phyloP scores from a whole-genome alignment of 2,113 vertebrate species.

The Barnardius zonarius region DNA sequence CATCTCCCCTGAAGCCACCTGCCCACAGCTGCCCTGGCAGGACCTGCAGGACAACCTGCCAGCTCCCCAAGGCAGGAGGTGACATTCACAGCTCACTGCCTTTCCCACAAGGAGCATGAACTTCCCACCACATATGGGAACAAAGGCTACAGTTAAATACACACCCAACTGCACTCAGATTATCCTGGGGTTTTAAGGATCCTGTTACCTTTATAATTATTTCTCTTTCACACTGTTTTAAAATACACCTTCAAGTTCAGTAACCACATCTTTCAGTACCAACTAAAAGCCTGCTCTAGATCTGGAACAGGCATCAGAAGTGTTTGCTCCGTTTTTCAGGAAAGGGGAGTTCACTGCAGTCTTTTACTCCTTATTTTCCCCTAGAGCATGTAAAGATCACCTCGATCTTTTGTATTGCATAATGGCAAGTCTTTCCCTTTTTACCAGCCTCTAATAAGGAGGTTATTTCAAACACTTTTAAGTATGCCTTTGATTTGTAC shows the following conservation, averaged over 20 bases:
- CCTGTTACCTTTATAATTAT: neutral
- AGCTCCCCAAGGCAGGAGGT: neutral
- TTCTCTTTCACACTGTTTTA: neutral
- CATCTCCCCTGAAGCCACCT: neutral
- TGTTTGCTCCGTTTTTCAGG: neutral
- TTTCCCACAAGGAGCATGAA: accelerated
- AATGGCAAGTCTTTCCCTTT: neutral
- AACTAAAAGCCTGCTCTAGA: accelerated
- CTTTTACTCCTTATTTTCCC: neutral
- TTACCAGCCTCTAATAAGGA: neutral
- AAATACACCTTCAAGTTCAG: neutral
- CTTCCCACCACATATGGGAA: neutral
- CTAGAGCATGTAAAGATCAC: neutral
- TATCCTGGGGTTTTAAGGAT: neutral
- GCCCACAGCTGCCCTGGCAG: neutral
- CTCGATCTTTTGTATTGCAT: neutral
- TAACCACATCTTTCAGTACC: neutral
- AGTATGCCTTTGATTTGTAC: slow-evolving; percentile 43
- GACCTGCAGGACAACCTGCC: neutral
- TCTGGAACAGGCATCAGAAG: neutral
- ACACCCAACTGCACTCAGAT: neutral
- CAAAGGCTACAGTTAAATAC: neutral
- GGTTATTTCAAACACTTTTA: slow-evolving; percentile 12
- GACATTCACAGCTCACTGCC: neutral
- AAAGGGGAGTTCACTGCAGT: accelerated